These are phyloP conservation scores for Pseudococcus longispinus DNA, from an alignment of 2,888 invertebrate species.

Conservation along the genomic window DNA sequence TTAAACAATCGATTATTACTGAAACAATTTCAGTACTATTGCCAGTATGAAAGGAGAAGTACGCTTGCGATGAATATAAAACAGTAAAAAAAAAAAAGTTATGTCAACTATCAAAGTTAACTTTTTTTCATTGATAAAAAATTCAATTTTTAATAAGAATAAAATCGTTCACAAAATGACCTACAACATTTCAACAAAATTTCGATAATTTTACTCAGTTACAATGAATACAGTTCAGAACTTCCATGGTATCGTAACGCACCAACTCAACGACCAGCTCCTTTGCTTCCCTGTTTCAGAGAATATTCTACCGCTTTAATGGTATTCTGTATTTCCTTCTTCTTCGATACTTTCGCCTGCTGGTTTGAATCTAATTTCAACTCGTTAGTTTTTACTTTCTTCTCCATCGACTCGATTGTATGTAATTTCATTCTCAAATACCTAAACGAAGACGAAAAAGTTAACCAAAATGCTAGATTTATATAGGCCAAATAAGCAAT, in stretches of 20 bases:
- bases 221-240: slow-evolving; percentile 31
- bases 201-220: slow-evolving; percentile 45
- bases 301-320: slow-evolving; percentile 53
- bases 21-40: neutral
- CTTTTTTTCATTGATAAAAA: slow-evolving; percentile 17
- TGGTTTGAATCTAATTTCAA: slow-evolving; percentile 23
- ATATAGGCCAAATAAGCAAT: neutral
- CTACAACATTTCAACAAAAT: slow-evolving; percentile 20
- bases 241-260: slow-evolving; percentile 10
- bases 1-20: slow-evolving; percentile 8
- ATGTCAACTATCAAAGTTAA: neutral
- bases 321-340: slow-evolving; percentile 42
- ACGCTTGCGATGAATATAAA: neutral
- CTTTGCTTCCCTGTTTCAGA: slow-evolving; percentile 21
- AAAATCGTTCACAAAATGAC: slow-evolving; percentile 39
- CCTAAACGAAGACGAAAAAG: neutral
- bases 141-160: neutral
- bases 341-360: slow-evolving; percentile 36
- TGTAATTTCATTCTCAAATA: slow-evolving; percentile 53
- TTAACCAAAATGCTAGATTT: neutral
- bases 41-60: slow-evolving; percentile 7
- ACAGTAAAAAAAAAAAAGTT: neutral
- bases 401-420: slow-evolving; percentile 47
- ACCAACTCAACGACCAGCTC: slow-evolving; percentile 16
- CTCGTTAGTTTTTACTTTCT: slow-evolving; percentile 7